These are phyloP conservation scores for Natrix natrix DNA, from an alignment of 2,797 vertebrate species.

Conservation along the genomic window DNA sequence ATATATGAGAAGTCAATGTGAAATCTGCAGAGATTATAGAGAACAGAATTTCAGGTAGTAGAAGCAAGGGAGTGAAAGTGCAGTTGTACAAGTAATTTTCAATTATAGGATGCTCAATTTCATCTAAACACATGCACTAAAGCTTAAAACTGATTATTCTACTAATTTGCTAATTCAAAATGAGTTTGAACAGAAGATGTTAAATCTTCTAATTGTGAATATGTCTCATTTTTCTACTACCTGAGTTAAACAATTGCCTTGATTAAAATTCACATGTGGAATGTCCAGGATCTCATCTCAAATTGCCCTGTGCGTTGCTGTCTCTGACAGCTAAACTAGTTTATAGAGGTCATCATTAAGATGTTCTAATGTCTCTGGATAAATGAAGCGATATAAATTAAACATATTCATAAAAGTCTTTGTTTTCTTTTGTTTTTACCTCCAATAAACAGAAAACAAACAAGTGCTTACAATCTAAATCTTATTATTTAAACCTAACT, in stretches of 20 bases:
- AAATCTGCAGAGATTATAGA: neutral
- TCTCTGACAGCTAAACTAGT: neutral
- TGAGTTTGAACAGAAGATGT: neutral
- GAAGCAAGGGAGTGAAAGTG: neutral
- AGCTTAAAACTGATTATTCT: neutral
- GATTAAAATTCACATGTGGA: neutral
- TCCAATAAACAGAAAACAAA: neutral
- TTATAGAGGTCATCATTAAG: neutral
- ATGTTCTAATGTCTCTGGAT: neutral
- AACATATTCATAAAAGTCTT: neutral
- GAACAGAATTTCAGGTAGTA: neutral
- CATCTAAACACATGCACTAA: constrained; percentile 1
- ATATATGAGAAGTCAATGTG: constrained; percentile 8
- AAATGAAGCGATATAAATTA: neutral
- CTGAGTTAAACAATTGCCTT: neutral
- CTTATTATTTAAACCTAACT: neutral
- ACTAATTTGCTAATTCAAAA: neutral
- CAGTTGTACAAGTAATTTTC: neutral
- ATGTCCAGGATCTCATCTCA: neutral
- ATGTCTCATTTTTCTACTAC: neutral
- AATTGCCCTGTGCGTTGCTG: neutral
- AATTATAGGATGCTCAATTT: neutral
- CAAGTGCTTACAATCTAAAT: neutral
- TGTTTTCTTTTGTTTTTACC: neutral
- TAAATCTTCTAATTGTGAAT: neutral